Conservation (phyloP, 1,140 invertebrate genomes). For the Drosophila simulans region DNA sequence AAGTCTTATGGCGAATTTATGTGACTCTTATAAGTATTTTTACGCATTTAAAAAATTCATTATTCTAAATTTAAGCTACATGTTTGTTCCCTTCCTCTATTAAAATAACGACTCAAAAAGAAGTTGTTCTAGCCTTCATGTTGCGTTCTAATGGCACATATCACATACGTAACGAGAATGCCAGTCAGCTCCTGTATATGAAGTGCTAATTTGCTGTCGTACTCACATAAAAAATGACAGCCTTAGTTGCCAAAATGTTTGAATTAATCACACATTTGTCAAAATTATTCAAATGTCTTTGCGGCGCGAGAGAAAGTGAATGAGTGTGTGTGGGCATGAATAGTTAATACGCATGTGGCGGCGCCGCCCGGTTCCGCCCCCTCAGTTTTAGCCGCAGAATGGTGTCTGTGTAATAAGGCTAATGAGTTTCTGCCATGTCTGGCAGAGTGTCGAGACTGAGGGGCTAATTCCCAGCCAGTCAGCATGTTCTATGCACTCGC, state of each 20-base stretch:
- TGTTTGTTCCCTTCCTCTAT: no score
- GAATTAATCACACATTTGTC: constrained; percentile 80
- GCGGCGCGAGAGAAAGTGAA: neutral
- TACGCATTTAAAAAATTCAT: neutral
- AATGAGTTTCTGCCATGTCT: constrained; percentile 73
- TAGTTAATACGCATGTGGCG: constrained; percentile 69
- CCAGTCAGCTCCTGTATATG: constrained; percentile 42
- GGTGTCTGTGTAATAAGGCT: constrained; percentile 60
- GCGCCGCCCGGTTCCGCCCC: constrained; percentile 1
- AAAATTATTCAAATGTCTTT: constrained; percentile 76
- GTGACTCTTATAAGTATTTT: neutral
- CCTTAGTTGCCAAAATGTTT: constrained; percentile 67
- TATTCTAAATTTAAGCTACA: neutral
- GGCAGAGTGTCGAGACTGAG: constrained; percentile 41
- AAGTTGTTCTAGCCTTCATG: neutral
- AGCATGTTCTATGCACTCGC: constrained; percentile 36
- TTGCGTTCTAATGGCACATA: neutral
- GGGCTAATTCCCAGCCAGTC: constrained; percentile 42
- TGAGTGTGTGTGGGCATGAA: constrained; percentile 47
- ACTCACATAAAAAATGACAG: constrained; percentile 60
- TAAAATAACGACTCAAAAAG: neutral
- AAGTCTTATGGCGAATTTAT: neutral
- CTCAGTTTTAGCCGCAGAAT: constrained; percentile 6
- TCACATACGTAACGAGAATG: neutral
- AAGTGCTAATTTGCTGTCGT: constrained; percentile 66